Base-by-base conservation (phyloP, 2,888 invertebrate species). In the Drosophila neonasuta region DNA sequence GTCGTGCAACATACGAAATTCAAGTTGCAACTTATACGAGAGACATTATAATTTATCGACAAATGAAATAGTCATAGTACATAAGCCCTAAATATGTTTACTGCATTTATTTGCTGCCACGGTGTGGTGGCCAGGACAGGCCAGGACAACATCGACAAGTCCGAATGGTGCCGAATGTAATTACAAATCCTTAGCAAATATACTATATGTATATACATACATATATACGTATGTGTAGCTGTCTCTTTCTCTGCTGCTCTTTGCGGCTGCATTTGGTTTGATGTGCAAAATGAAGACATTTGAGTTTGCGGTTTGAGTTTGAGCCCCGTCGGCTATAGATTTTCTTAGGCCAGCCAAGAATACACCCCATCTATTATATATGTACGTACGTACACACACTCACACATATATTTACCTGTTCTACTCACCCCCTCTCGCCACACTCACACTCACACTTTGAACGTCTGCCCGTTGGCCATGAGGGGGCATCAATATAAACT, bases 231-330 rank as follows among this genome's bases (percentile, higher is more conserved):
- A 29, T 56, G 11, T 41, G 32, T 45, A 46, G 51, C 36, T 69
- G 29, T 45, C 48, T 46, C 49, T 46, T 42, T 48, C 24, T 54
- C 32, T 57, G 48, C 58, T 20, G 42, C 39, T 41, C 39, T 41
- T 50, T 60, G 79, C 49, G 69, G 72, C 72, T 81, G 81, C 79
- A 82, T 71, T 84, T 70, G 80, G 75, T 78, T 85, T 79, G 82
- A 85, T 81, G 82, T 79, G 69, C 73, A 78, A 82, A 82, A 82
- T 82, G 76, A 82, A 82, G 81, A 82, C 81, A 82, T 82, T 82
- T 82, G 58, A 60, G 79, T 70, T 70, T 82, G 85, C 67, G 82
- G 81, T 82, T 82, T 68, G 76, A 69, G 82, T 71, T 74, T 74
- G 68, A 57, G 62, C 66, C 60, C 77, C 80, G 56, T 77, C 49